Percentiles rank a stretch among this genome's conserved stretches.
Conservation (phyloP, 2,888 invertebrate genomes). For the Leistus spinibarbis region DNA sequence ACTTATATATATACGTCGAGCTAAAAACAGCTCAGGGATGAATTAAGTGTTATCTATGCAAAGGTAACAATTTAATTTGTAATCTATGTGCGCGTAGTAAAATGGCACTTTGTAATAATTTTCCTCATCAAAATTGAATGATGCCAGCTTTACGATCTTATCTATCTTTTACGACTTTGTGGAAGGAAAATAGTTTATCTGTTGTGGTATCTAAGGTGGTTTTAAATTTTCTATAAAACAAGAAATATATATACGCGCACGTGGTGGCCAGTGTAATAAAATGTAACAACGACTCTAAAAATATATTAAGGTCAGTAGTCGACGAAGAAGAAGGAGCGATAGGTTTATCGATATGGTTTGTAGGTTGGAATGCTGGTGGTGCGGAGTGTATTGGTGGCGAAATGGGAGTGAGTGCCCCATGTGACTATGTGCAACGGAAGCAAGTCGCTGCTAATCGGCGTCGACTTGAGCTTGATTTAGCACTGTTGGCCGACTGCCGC, state of each 20-base stretch:
- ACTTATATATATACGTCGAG: too few relatives aligned
- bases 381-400: background rate
- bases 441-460: background rate
- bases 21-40: too few relatives aligned
- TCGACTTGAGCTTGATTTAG: conserved; percentile 11
- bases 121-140: background rate
- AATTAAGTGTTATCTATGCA: background rate
- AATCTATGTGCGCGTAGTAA: background rate
- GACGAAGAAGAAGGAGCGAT: conserved; percentile 3
- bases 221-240: conserved; percentile 29
- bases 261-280: conserved; percentile 18
- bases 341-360: background rate
- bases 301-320: conserved; percentile 8
- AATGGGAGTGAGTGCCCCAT: background rate
- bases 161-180: background rate
- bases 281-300: conserved; percentile 19
- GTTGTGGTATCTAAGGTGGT: conserved; percentile 16
- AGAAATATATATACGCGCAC: conserved; percentile 3
- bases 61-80: background rate
- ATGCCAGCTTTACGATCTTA: background rate
- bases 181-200: conserved; percentile 13
- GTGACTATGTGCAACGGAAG: background rate
- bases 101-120: background rate
- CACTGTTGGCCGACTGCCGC: background rate
- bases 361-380: background rate